Base-by-base conservation (phyloP, 2,888 invertebrate genomes). In the Tetragonisca angustula region DNA sequence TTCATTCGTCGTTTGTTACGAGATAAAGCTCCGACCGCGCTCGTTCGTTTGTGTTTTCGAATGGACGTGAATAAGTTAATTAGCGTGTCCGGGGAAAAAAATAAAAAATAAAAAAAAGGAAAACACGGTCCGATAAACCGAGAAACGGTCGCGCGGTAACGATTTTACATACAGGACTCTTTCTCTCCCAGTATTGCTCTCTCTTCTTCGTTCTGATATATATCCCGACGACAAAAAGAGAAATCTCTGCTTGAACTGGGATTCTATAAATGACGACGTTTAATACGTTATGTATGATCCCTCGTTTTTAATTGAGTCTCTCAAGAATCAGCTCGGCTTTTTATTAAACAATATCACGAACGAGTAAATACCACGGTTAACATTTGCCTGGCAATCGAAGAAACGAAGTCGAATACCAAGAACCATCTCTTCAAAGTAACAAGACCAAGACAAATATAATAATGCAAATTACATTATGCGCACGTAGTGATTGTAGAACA, bases 31-130 rank as follows among this genome's bases (percentile, higher is more conserved):
- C 17, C 11, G 19, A 6, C 27, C 52, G 19, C 49, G 36, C 43
- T 43, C 70, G 61, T 61, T 59, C 74, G 75, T 61, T 75, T 67
- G 80, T 82, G 70, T 76, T 68, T 76, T 49, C 81, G 72, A 68
- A 59, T 56, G 54, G 50, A 27, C 59, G 59, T 59, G 70, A 82
- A 82, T 83, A 83, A 83, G 81, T 83, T 83, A 83, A 83, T 82
- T 82, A 83, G 54, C 73, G 69, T 32, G 4, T 9, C 54, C 49
- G 24, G 56, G 36, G 52, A 75, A 80, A 54, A 43, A 43, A 43
- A 43, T 9, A 43, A 43, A 36, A 43, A 43, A 43, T 0, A 43
- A 36, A 9, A 9, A 43, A 43, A 49, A 52, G 62, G 71, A 54
- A 82, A 82, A 65, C 80, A 75, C 67, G 62, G 36, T 32, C 52